Evolutionary conservation across 2,888 invertebrate genomes (phyloP).

Genomic region (Plebejus melissa): DNA sequence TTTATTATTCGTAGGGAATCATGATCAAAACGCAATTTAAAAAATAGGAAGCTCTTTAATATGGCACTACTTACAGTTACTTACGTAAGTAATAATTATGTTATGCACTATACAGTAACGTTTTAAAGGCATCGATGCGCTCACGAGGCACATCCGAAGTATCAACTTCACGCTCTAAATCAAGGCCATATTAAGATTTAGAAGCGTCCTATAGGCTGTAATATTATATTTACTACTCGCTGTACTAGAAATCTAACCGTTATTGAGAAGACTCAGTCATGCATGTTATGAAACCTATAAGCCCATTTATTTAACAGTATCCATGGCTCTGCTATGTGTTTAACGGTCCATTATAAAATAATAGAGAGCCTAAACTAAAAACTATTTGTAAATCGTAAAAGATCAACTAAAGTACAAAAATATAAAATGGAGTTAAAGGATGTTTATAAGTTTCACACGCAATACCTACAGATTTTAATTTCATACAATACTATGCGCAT

Average conservation of each 20-base stretch:
- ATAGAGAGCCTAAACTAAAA: constrained; percentile 4
- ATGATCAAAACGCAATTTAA: constrained; percentile 25
- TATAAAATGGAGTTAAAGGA: neutral
- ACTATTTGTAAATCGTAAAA: neutral
- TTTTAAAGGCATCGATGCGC: constrained; percentile 30
- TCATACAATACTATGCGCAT: neutral
- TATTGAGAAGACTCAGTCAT: constrained; percentile 1
- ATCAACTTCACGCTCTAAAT: constrained; percentile 22
- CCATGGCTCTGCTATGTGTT: neutral
- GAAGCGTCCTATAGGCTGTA: constrained; percentile 21
- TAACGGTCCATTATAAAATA: neutral
- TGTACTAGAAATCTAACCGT: neutral
- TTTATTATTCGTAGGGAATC: too few species aligned
- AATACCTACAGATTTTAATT: neutral
- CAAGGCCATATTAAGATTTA: constrained; percentile 25
- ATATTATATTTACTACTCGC: neutral
- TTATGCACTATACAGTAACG: constrained; percentile 32
- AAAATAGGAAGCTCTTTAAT: constrained; percentile 79
- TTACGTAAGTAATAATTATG: constrained; percentile 45
- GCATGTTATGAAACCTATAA: neutral
- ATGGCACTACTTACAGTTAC: constrained; percentile 74
- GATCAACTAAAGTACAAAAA: neutral
- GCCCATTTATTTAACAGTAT: neutral
- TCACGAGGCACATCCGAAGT: constrained; percentile 7
- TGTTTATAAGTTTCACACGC: neutral